Percentiles rank a stretch among this genome's conserved stretches.
These are phyloP conservation scores for Gallinago paraguaiae DNA, from an alignment of 2,113 vertebrate genomes.

Conservation along the genomic window DNA sequence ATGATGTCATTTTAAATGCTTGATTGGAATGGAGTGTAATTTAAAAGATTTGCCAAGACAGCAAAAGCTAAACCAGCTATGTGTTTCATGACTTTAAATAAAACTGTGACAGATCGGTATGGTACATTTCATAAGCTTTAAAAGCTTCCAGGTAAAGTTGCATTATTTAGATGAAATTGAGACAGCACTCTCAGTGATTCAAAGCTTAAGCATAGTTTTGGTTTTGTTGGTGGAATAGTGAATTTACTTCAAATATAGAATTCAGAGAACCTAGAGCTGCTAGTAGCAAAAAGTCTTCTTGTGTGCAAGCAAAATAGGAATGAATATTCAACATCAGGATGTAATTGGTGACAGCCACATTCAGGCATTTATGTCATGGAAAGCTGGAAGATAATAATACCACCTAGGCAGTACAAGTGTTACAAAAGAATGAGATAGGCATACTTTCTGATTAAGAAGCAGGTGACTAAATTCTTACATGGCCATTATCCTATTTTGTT, in stretches of 20 bases:
- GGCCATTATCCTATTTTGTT: not conserved
- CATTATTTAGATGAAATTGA: slow-evolving; percentile 50
- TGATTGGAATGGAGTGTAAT: slow-evolving; percentile 54
- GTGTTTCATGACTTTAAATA: slow-evolving; percentile 55
- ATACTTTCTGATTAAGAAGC: not conserved
- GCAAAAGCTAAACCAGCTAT: slow-evolving; percentile 48
- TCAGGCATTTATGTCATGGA: not conserved
- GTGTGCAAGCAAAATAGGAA: not conserved
- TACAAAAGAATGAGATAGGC: not conserved
- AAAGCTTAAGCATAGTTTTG: slow-evolving; percentile 23
- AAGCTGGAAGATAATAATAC: not conserved
- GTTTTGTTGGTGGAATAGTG: slow-evolving; percentile 11
- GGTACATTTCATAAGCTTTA: slow-evolving; percentile 54
- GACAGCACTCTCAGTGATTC: slow-evolving; percentile 9
- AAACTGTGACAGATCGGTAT: slow-evolving; percentile 55
- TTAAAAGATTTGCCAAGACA: slow-evolving; percentile 56
- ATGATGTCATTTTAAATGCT: slow-evolving; percentile 59
- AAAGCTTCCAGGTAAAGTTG: slow-evolving; percentile 52
- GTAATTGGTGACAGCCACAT: not conserved
- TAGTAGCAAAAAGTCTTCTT: not conserved
- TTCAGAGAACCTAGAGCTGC: not conserved
- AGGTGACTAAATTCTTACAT: not conserved
- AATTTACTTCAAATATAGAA: not conserved
- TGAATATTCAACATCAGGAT: not conserved
- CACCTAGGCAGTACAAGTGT: not conserved